Conservation (phyloP, 2,888 invertebrate genomes). For the Macrosiphum euphorbiae region DNA sequence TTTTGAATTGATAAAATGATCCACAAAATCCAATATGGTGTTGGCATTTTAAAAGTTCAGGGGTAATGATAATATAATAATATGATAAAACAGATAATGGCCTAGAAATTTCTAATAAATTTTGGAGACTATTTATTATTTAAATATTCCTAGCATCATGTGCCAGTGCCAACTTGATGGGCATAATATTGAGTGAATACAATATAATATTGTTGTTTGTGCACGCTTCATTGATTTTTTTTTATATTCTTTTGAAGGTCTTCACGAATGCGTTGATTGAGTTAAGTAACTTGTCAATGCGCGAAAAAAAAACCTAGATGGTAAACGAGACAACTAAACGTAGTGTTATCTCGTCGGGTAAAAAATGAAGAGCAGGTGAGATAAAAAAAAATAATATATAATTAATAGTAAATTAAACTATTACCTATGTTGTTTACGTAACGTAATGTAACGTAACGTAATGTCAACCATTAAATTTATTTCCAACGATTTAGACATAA, state of each 20-base stretch:
- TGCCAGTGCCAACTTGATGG: neutral
- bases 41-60: neutral
- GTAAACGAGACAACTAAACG: neutral
- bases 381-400: neutral
- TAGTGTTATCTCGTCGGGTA: neutral
- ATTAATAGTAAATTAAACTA: neutral
- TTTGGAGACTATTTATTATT: too few relatives aligned
- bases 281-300: neutral
- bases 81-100: too few relatives aligned
- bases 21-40: neutral
- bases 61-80: too few relatives aligned
- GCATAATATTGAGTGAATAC: neutral
- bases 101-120: too few relatives aligned
- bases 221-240: neutral
- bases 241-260: neutral
- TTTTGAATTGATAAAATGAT: too few relatives aligned
- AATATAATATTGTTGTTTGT: too few relatives aligned
- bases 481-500: neutral
- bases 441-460: neutral
- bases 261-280: neutral
- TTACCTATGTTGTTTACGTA: neutral
- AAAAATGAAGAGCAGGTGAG: neutral
- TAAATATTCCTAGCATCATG: too few relatives aligned
- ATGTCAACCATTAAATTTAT: neutral
- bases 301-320: neutral